Evolutionary conservation across 64 coral and sea anemone genomes (phyloP).

Genomic region (Trachythela sp.): DNA sequence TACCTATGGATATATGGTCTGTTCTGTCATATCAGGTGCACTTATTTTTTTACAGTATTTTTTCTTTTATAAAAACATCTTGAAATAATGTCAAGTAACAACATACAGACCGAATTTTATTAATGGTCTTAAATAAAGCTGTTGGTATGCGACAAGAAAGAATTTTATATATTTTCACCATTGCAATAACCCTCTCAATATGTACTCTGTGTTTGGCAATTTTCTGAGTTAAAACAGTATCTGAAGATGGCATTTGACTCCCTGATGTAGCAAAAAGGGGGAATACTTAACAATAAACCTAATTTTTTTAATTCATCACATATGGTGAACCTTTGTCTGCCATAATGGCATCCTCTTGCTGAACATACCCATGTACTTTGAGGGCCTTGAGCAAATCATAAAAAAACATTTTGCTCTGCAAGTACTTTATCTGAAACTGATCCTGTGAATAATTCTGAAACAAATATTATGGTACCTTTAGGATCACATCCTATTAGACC

Average conservation of each 20-base stretch:
- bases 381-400: slow-evolving; percentile 27
- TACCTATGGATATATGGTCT: slow-evolving; percentile 28
- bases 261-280: slow-evolving; percentile 27
- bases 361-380: slow-evolving; percentile 5
- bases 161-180: slow-evolving; percentile 38
- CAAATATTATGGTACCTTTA: slow-evolving; percentile 17
- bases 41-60: neutral
- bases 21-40: slow-evolving; percentile 31
- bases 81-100: slow-evolving; percentile 38
- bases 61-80: slow-evolving; percentile 37
- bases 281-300: slow-evolving; percentile 31
- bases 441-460: slow-evolving; percentile 43
- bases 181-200: slow-evolving; percentile 33
- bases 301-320: slow-evolving; percentile 8
- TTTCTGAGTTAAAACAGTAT: slow-evolving; percentile 19
- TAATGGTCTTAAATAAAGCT: slow-evolving; percentile 27
- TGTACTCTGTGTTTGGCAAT: slow-evolving; percentile 53
- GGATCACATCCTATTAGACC: slow-evolving; percentile 40
- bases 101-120: slow-evolving; percentile 47
- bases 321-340: slow-evolving; percentile 48
- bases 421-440: slow-evolving; percentile 29
- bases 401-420: slow-evolving; percentile 29
- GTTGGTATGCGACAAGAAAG: slow-evolving; percentile 27
- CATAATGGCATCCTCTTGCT: slow-evolving; percentile 37
- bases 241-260: slow-evolving; percentile 36